Conservation (phyloP, 2,888 invertebrate genomes). For the Polyploca ridens region DNA sequence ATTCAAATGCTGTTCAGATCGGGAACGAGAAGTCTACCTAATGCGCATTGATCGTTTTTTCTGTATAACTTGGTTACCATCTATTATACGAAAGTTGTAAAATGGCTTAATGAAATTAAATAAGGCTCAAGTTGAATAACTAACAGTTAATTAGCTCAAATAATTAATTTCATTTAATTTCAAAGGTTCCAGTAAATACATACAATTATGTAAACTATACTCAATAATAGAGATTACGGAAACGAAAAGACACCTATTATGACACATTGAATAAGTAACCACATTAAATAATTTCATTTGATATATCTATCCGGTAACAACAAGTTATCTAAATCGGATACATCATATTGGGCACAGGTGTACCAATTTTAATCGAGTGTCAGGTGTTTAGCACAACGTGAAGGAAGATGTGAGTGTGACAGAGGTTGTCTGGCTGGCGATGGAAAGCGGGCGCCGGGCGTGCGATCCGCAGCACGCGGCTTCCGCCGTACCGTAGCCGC, state of each 20-base stretch:
- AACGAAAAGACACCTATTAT: too few species aligned
- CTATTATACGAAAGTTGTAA: background rate
- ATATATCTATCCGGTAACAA: background rate
- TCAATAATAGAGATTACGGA: too few species aligned
- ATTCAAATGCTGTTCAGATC: slow-evolving; percentile 34
- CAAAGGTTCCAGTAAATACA: too few species aligned
- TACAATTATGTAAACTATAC: too few species aligned
- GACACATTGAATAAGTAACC: too few species aligned
- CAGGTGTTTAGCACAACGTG: slow-evolving; percentile 6
- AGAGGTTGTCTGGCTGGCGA: slow-evolving; percentile 25
- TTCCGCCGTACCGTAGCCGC: slow-evolving; percentile 36
- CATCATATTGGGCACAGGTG: background rate
- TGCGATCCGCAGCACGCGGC: slow-evolving; percentile 43
- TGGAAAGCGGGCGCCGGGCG: slow-evolving; percentile 15
- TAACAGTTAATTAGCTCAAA: too few species aligned
- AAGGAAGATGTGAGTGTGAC: slow-evolving; percentile 37
- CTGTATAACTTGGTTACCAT: background rate
- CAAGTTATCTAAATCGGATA: background rate
- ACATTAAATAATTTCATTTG: background rate
- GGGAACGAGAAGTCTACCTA: slow-evolving; percentile 11
- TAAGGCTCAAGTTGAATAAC: too few species aligned
- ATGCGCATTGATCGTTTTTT: slow-evolving; percentile 1
- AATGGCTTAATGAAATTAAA: too few species aligned
- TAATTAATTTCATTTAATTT: too few species aligned
- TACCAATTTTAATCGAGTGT: background rate